These are phyloP conservation scores for Dendronephthya gigantea DNA, from an alignment of 64 coral and sea anemone genomes.

Conservation along the genomic window DNA sequence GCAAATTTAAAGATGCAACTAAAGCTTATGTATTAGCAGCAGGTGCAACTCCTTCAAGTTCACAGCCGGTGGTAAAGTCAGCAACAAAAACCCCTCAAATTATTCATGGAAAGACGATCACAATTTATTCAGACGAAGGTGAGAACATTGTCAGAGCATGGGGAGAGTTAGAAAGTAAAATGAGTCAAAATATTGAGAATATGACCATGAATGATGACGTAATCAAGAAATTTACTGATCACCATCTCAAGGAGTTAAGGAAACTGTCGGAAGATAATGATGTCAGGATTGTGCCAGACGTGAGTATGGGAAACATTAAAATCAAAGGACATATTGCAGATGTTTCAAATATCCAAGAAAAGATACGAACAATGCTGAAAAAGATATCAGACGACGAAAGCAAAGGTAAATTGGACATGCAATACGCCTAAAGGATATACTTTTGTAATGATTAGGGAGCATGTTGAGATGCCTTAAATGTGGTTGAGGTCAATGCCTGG, in stretches of 20 bases:
- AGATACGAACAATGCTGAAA: not conserved
- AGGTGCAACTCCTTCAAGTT: not conserved
- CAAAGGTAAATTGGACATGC: not conserved
- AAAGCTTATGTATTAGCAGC: not conserved
- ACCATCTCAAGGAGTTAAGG: not conserved
- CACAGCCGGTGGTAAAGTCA: not conserved
- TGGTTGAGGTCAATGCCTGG: too few relatives aligned
- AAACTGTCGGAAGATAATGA: not conserved
- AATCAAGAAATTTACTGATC: not conserved
- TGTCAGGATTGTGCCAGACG: not conserved
- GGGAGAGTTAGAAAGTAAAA: not conserved
- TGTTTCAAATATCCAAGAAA: not conserved
- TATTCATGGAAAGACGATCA: not conserved
- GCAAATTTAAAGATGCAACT: not conserved
- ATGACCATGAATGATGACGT: not conserved
- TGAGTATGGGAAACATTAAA: not conserved
- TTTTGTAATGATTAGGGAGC: too few relatives aligned
- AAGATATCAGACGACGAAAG: not conserved
- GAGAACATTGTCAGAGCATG: not conserved
- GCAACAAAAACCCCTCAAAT: not conserved
- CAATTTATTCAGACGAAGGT: not conserved
- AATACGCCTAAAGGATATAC: too few relatives aligned
- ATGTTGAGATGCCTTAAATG: too few relatives aligned
- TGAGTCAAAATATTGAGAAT: not conserved
- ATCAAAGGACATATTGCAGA: not conserved